Evolutionary conservation across 2,888 invertebrate species (phyloP).

Genomic region (Nymphalis urticae): DNA sequence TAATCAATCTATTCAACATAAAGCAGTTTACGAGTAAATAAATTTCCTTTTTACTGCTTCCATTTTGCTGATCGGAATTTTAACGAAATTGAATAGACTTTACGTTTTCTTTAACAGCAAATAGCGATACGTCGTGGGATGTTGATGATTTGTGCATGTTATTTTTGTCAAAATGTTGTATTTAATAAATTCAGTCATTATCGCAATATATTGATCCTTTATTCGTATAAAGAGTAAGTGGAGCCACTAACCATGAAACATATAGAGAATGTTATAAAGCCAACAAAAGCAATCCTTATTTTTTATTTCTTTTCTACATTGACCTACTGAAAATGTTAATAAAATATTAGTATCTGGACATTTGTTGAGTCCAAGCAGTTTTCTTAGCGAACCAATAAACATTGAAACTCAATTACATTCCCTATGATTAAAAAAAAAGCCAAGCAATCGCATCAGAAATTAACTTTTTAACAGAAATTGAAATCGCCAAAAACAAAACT

Average conservation of each 20-base stretch:
- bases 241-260: neutral
- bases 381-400: no score
- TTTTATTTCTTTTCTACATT: no score
- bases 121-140: slow-evolving; percentile 33
- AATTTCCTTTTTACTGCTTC: slow-evolving; percentile 37
- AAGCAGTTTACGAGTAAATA: slow-evolving; percentile 35
- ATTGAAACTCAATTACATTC: no score
- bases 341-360: neutral
- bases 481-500: slow-evolving; percentile 9
- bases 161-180: neutral
- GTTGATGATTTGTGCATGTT: slow-evolving; percentile 26
- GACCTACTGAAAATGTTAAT: neutral
- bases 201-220: no score
- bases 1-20: slow-evolving; percentile 31
- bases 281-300: no score
- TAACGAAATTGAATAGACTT: slow-evolving; percentile 52
- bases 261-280: no score
- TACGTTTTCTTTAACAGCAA: slow-evolving; percentile 43
- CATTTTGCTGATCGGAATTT: slow-evolving; percentile 34
- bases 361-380: no score
- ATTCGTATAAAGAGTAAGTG: no score
- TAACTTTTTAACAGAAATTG: neutral
- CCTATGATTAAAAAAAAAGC: no score
- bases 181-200: neutral
- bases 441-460: no score